Evolutionary conservation across 1,140 invertebrate genomes (phyloP), one percentile per base, ranked within the genome.

Genomic region (Ephestia elutella): DNA sequence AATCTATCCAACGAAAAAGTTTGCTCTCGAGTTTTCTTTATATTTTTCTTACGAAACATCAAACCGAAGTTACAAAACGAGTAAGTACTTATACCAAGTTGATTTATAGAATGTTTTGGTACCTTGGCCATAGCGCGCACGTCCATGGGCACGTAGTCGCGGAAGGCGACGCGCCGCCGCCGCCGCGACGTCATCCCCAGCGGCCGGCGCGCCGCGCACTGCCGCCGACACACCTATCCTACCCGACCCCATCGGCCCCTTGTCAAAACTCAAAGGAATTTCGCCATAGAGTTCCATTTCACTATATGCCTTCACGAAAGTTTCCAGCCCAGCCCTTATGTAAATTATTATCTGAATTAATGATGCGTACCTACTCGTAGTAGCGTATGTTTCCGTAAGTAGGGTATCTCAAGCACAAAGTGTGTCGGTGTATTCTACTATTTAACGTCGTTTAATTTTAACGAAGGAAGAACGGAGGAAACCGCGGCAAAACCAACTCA

Each of bases 131-230:
- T 88, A 54, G 83, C 81, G 48, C 78, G 77, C 55, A 86, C 71
- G 65, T 88, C 86, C 81, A 88, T 81, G 21, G 79, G 86, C 60
- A 86, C 68, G 65, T 88, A 88, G 72, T 88, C 86, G 78, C 83
- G 75, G 49, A 86, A 88, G 44, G 75, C 82, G 70, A 88, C 84
- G 70, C 82, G 86, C 30, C 82, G 80, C 54, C 86, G 78, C 44
- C 79, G 82, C 44, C 82, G 79, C 67, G 83, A 84, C 66, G 71
- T 61, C 82, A 83, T 85, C 59, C 57, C 78, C 74, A 54, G 59
- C 71, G 69, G 62, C 63, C 66, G 69, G 61, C 81, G 73, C 68
- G 64, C 60, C 72, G 76, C 66, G 65, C 70, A 80, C 82, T 83
- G 71, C 61, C 63, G 67, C n/a, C 50, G 11, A 17, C 25, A 4